These are phyloP conservation scores for Triplophysa rosa DNA, from an alignment of 2,113 vertebrate species.

Conservation along the genomic window DNA sequence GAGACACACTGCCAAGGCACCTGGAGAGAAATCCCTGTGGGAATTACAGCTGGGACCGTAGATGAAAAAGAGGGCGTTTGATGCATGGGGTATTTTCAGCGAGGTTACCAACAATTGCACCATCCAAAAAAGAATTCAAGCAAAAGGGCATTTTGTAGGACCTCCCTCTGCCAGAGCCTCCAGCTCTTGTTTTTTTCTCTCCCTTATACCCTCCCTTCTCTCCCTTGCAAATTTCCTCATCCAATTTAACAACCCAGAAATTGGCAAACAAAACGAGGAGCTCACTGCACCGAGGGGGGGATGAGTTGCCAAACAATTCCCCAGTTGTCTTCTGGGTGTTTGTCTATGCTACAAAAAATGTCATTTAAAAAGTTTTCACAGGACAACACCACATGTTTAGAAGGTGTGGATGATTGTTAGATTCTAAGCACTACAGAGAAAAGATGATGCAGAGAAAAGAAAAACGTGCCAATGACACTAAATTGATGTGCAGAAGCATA, in stretches of 20 bases:
- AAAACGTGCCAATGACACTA: not conserved
- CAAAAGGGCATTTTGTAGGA: slow-evolving; percentile 55
- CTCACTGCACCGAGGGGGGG: slow-evolving; percentile 21
- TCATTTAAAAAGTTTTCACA: slow-evolving; percentile 6
- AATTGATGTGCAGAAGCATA: not conserved
- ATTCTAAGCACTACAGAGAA: not conserved
- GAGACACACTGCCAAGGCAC: slow-evolving; percentile 54
- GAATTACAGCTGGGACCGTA: slow-evolving; percentile 42
- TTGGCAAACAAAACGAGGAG: slow-evolving; percentile 41
- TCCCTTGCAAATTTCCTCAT: slow-evolving; percentile 17
- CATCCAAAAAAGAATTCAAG: slow-evolving; percentile 47
- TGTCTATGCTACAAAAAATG: not conserved
- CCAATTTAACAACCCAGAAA: slow-evolving; percentile 40
- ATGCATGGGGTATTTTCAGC: slow-evolving; percentile 40
- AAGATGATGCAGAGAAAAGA: not conserved
- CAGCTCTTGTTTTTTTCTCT: not conserved
- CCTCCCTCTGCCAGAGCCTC: slow-evolving; percentile 15
- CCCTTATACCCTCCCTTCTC: slow-evolving; percentile 5
- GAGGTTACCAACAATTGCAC: slow-evolving; percentile 48
- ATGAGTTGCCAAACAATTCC: not conserved
- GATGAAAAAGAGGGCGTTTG: slow-evolving; percentile 51
- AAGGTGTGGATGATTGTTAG: slow-evolving; percentile 16
- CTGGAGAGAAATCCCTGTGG: slow-evolving; percentile 43
- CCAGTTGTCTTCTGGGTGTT: slow-evolving; percentile 37
- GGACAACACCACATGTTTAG: slow-evolving; percentile 23